These are phyloP conservation scores for Himalopsyche anomala DNA, from an alignment of 2,888 invertebrate genomes.

Conservation along the genomic window DNA sequence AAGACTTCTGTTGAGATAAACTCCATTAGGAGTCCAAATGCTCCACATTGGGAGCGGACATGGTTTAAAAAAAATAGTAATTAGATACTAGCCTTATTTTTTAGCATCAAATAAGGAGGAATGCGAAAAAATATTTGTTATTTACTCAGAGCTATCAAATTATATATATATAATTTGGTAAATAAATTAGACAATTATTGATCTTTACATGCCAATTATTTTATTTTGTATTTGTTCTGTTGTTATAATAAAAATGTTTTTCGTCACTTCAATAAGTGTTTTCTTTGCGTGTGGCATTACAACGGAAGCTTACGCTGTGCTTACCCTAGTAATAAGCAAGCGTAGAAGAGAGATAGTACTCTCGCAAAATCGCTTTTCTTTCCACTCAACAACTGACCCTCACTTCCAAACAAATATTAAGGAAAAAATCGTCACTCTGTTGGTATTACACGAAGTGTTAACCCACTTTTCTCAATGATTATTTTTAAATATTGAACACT, in stretches of 20 bases:
- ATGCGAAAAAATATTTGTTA: no score
- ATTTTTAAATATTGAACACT: not conserved
- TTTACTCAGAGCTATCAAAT: no score
- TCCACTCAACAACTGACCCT: conserved; percentile 57
- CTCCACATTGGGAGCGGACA: no score
- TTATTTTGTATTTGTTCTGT: not conserved
- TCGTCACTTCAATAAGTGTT: conserved; percentile 10
- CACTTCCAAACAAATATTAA: conserved; percentile 65
- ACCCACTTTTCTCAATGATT: not conserved
- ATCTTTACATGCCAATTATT: no score
- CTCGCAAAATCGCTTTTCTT: conserved; percentile 15
- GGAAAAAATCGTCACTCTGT: conserved; percentile 14
- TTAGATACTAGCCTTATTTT: no score
- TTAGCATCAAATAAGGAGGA: no score
- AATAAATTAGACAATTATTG: no score
- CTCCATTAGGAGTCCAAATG: no score
- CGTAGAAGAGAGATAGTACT: not conserved
- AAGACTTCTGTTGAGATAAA: no score
- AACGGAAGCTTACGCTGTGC: conserved; percentile 24
- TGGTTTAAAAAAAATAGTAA: no score
- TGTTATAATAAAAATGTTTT: not conserved
- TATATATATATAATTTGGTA: no score
- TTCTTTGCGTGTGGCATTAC: conserved; percentile 8
- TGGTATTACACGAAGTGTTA: not conserved
- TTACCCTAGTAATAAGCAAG: conserved; percentile 11